Evolutionary conservation across 64 coral and sea anemone species (phyloP).

Genomic region (Astreopora myriophthalma): DNA sequence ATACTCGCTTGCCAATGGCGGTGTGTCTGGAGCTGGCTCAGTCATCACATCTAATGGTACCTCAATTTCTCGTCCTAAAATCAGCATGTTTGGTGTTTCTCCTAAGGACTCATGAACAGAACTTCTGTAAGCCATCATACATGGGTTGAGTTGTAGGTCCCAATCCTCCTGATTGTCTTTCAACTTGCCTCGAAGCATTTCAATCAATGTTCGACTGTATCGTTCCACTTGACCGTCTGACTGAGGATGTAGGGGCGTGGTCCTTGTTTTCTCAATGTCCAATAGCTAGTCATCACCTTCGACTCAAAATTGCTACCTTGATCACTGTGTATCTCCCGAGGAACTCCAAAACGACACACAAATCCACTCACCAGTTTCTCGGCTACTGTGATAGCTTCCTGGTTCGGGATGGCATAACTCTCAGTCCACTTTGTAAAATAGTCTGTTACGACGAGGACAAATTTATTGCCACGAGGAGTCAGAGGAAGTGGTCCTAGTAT

Average conservation of each 20-base stretch:
- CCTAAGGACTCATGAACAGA: conserved; percentile 46
- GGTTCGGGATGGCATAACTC: conserved; percentile 49
- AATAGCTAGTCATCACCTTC: conserved; percentile 59
- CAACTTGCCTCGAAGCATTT: conserved; percentile 48
- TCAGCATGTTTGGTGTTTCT: conserved; percentile 15
- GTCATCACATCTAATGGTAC: conserved; percentile 28
- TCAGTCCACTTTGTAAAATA: conserved; percentile 68
- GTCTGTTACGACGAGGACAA: conserved; percentile 36
- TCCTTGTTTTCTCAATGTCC: conserved; percentile 64
- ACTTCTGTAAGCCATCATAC: conserved; percentile 48
- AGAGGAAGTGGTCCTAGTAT: conserved; percentile 59
- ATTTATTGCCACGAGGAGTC: conserved; percentile 49
- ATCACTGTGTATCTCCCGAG: conserved; percentile 49
- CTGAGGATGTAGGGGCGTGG: conserved; percentile 59
- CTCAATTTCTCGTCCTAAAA: conserved; percentile 42
- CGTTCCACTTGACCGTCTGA: conserved; percentile 70
- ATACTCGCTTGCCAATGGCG: background rate
- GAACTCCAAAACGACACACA: conserved; percentile 64
- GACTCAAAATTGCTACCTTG: conserved; percentile 75
- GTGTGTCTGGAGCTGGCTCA: conserved; percentile 3
- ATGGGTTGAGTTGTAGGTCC: conserved; percentile 50
- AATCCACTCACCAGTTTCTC: conserved; percentile 47
- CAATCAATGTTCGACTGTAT: conserved; percentile 45
- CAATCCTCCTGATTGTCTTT: conserved; percentile 52
- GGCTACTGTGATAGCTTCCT: conserved; percentile 62